Conservation (phyloP, 2,888 invertebrate species). For the Scotopteryx bipunctaria region DNA sequence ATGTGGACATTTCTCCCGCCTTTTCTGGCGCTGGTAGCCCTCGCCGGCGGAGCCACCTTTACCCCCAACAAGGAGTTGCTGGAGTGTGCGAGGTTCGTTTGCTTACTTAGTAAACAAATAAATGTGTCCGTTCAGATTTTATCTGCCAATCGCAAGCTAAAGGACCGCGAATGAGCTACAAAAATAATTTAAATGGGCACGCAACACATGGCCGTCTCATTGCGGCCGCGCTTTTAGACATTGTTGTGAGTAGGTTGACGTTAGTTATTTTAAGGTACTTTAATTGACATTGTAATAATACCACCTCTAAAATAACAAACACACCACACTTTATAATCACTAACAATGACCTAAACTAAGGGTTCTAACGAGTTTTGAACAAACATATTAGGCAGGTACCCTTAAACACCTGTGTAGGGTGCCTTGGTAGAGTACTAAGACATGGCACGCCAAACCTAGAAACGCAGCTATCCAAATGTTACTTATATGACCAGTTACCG, state of each 20-base stretch:
- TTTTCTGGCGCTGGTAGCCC: conserved; percentile 64
- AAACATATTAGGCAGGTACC: no score
- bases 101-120: conserved; percentile 8
- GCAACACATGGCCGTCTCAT: conserved; percentile 49
- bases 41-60: conserved; percentile 67
- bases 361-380: neutral
- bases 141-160: conserved; percentile 42
- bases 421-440: neutral
- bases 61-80: conserved; percentile 72
- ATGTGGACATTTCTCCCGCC: conserved; percentile 71
- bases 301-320: neutral
- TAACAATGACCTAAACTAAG: conserved; percentile 10
- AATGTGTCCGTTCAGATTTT: conserved; percentile 9
- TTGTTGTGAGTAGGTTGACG: conserved; percentile 23
- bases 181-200: conserved; percentile 75
- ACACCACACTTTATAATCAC: conserved; percentile 5
- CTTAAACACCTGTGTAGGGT: no score
- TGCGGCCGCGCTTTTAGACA: conserved; percentile 25
- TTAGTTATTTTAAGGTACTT: conserved; percentile 25
- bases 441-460: neutral
- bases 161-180: conserved; percentile 68
- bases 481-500: conserved; percentile 16
- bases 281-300: conserved; percentile 30
- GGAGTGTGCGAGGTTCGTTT: conserved; percentile 78
- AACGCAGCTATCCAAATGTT: neutral